Conservation (phyloP, 2,797 vertebrate genomes). For the Anomalospiza imberbis region DNA sequence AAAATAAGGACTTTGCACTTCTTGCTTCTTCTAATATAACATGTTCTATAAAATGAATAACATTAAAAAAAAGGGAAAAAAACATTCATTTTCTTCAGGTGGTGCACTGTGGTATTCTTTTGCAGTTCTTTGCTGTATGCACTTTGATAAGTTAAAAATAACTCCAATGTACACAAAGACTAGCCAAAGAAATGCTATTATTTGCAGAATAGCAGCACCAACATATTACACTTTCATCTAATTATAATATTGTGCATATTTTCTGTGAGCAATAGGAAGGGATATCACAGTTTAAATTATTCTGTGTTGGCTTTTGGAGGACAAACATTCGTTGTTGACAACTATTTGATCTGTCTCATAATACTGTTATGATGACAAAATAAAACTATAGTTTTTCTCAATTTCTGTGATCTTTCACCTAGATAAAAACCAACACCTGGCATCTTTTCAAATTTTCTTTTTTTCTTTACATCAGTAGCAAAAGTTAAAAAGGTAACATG, state of each 20-base stretch:
- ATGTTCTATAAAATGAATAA: neutral
- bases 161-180: conserved; percentile 2
- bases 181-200: neutral
- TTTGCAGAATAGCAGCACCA: conserved; percentile 3
- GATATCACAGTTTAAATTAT: conserved; percentile 65
- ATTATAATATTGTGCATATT: conserved; percentile 57
- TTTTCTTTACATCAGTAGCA: conserved; percentile 80
- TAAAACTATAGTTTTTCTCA: conserved; percentile 73
- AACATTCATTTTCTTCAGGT: neutral
- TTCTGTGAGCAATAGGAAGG: conserved; percentile 23
- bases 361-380: conserved; percentile 68
- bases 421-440: conserved; percentile 80
- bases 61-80: neutral
- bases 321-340: conserved; percentile 80
- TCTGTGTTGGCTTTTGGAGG: conserved; percentile 55
- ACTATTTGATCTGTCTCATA: conserved; percentile 80
- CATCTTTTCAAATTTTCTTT: conserved; percentile 78
- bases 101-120: neutral
- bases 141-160: neutral
- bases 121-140: neutral
- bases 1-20: neutral
- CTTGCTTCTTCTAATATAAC: neutral
- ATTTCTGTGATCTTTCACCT: conserved; percentile 79
- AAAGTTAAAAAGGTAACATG: conserved; percentile 84
- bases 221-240: conserved; percentile 13